Evolutionary conservation across 1,140 invertebrate genomes (phyloP).

Genomic region (Euura lappo): DNA sequence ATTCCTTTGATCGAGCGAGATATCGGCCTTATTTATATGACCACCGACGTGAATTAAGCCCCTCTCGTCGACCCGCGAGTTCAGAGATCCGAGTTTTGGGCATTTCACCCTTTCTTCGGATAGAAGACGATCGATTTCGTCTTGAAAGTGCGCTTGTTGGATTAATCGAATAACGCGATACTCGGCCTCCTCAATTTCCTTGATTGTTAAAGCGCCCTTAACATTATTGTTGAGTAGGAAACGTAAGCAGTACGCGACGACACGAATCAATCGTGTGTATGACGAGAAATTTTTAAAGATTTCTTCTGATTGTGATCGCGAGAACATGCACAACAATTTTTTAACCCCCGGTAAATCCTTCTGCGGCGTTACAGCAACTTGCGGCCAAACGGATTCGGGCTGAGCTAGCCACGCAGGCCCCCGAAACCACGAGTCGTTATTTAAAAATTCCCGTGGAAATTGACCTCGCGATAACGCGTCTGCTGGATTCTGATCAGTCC

Average conservation of each 20-base stretch:
- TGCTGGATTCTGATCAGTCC: constrained; percentile 19
- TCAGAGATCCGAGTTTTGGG: constrained; percentile 33
- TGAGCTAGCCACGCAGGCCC: constrained; percentile 21
- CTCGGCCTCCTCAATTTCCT: constrained; percentile 18
- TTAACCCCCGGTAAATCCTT: constrained; percentile 19
- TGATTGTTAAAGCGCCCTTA: constrained; percentile 18
- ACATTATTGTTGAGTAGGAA: constrained; percentile 6
- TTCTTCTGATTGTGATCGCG: constrained; percentile 20
- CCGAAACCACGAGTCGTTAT: constrained; percentile 21
- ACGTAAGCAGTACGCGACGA: neutral
- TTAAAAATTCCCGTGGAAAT: constrained; percentile 18
- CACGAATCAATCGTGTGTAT: neutral
- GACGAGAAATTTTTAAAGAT: constrained; percentile 8
- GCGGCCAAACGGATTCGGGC: constrained; percentile 20
- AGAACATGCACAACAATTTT: constrained; percentile 20
- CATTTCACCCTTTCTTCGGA: constrained; percentile 18
- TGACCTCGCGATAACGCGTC: constrained; percentile 24
- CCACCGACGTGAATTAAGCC: constrained; percentile 53
- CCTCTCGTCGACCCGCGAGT: constrained; percentile 45
- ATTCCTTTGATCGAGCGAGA: constrained; percentile 45
- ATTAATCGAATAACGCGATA: constrained; percentile 19
- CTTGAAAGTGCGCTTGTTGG: constrained; percentile 20
- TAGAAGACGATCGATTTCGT: constrained; percentile 18
- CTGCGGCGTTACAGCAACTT: constrained; percentile 8
- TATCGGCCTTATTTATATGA: constrained; percentile 38